Evolutionary conservation across 2,888 invertebrate genomes (phyloP), one percentile per base, ranked within the genome.

Genomic region (Notocelia uddmanniana): DNA sequence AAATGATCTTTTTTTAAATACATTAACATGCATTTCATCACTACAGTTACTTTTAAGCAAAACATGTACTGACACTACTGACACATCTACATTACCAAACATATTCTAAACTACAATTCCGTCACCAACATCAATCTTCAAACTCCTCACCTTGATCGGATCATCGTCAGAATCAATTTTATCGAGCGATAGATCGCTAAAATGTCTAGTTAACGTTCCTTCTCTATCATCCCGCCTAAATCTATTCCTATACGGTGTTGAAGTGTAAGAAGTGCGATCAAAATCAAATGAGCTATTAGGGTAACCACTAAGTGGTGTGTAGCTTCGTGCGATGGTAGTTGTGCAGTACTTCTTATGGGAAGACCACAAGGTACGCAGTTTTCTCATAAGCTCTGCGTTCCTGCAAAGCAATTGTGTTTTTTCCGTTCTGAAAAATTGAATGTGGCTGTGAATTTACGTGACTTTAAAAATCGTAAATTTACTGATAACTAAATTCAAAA

Each of bases 281-380:
- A 92, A 76, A 71, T 92, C 91, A 75, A 89, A 92, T 19, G 89
- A 88, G 79, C 93, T 93, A 81, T 89, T 86, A n/a, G 93, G 92
- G 37, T 93, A 93, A 68, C 92, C 91, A 76, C 92, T 93, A 68
- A 91, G 73, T 60, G 92, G 93, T 9, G 92, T 89, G 80, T 89
- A 89, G 75, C 89, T 90, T 81, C 91, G 89, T 77, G 87, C 84
- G 69, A 90, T 83, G 57, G 86, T 84, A 76, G 89, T 90, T 15
- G 92, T 93, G 90, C 94, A 94, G 84, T 94, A 93, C 79, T 95
- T 94, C 85, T 95, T 95, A 90, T 95, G 94, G 84, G 94, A 94
- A 83, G 90, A 93, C 95, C 95, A 95, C 75, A 95, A 86, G 78
- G 91, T 94, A 83, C 94, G 93, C 79, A 95, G 93, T 86, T 95